Conservation (phyloP, 2,888 invertebrate species). For the Altica lythri region DNA sequence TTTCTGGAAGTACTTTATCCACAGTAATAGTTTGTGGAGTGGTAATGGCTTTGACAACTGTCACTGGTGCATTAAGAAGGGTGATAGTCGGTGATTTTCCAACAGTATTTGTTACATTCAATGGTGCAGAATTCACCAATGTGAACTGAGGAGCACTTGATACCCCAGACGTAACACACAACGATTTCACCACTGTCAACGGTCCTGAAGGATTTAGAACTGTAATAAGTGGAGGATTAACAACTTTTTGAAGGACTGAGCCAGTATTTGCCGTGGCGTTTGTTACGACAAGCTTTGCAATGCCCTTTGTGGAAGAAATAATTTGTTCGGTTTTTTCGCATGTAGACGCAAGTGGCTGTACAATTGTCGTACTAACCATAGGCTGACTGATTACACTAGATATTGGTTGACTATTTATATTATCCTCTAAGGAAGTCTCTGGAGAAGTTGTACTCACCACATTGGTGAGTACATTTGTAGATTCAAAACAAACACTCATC, state of each 20-base stretch:
- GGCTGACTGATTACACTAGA: conserved; percentile 27
- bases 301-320: conserved; percentile 35
- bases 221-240: conserved; percentile 53
- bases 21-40: conserved; percentile 12
- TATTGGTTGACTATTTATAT: conserved; percentile 13
- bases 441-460: conserved; percentile 21
- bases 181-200: conserved; percentile 54
- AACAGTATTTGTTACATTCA: conserved; percentile 49
- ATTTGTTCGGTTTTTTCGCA: conserved; percentile 26
- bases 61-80: conserved; percentile 53
- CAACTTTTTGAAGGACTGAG: conserved; percentile 46
- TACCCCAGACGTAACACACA: conserved; percentile 52
- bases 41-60: conserved; percentile 51
- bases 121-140: conserved; percentile 51
- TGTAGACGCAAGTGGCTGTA: conserved; percentile 24
- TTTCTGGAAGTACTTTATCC: conserved; percentile 25
- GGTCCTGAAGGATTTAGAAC: conserved; percentile 54
- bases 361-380: conserved; percentile 26
- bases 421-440: conserved; percentile 22
- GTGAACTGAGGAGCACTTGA: conserved; percentile 53
- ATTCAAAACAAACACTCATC: conserved; percentile 56
- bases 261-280: conserved; percentile 37
- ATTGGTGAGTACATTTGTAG: conserved; percentile 47
- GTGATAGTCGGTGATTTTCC: conserved; percentile 53
- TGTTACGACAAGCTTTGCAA: conserved; percentile 47